Evolutionary conservation across 2,797 vertebrate species (phyloP).

Genomic region (Spea hammondii): DNA sequence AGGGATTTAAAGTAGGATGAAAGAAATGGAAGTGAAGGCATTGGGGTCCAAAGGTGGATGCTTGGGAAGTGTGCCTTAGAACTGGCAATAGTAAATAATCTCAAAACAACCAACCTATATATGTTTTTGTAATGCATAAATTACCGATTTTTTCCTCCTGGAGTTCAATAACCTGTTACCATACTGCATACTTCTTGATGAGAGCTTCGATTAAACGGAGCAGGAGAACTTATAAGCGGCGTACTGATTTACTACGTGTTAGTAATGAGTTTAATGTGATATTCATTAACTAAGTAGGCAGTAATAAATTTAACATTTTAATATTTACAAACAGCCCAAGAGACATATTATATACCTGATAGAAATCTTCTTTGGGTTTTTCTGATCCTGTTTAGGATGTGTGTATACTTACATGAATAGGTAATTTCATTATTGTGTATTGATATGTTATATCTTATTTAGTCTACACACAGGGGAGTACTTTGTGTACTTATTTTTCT

Average conservation of each 20-base stretch:
- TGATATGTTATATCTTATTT: not conserved
- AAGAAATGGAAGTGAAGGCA: no score
- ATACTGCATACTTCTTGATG: no score
- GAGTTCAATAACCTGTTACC: no score
- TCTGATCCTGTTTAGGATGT: not conserved
- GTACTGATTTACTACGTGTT: not conserved
- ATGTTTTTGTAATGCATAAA: no score
- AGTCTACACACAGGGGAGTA: not conserved
- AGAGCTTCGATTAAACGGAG: no score
- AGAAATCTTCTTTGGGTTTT: not conserved
- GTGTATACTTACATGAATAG: not conserved
- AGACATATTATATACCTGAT: not conserved
- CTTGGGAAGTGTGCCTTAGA: no score
- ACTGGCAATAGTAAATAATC: no score
- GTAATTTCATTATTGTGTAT: conserved; percentile 3
- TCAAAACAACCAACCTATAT: no score
- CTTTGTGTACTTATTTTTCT: not conserved
- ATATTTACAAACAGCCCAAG: not conserved
- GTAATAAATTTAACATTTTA: not conserved
- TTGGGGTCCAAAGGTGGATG: no score
- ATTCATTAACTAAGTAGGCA: not conserved
- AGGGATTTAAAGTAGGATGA: no score
- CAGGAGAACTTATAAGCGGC: not conserved
- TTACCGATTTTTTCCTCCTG: no score
- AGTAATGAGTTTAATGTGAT: not conserved